phyloP scores from a whole-genome alignment of 2,888 invertebrate genomes.

The Artemia sinica region DNA sequence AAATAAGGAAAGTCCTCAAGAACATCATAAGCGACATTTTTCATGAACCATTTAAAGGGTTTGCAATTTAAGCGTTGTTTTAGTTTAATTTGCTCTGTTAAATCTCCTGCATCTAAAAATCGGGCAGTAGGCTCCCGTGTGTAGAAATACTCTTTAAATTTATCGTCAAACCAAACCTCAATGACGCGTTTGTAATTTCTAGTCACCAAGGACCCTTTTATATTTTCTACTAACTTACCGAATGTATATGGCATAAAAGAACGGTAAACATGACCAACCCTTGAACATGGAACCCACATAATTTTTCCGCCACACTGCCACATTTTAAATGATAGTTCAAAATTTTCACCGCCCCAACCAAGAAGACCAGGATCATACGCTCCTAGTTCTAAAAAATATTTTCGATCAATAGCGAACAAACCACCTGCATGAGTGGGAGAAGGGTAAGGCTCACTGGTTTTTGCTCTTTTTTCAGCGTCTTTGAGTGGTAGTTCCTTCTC shows the following conservation, averaged over 20 bases:
- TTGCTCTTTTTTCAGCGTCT: slow-evolving; percentile 17
- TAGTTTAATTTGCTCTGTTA: slow-evolving; percentile 19
- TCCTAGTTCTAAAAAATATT: slow-evolving; percentile 40
- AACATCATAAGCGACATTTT: slow-evolving; percentile 16
- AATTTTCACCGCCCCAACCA: slow-evolving; percentile 41
- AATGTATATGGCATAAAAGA: slow-evolving; percentile 97
- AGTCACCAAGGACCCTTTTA: slow-evolving; percentile 85
- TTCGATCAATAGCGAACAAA: slow-evolving; percentile 40
- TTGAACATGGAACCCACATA: slow-evolving; percentile 94
- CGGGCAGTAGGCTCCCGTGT: slow-evolving; percentile 79
- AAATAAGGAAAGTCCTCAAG: neutral
- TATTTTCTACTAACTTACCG: slow-evolving; percentile 73
- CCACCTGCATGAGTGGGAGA: slow-evolving; percentile 29
- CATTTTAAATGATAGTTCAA: slow-evolving; percentile 43
- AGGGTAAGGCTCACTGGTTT: slow-evolving; percentile 16
- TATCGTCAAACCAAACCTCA: slow-evolving; percentile 96
- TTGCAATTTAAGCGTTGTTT: too few relatives aligned
- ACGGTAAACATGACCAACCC: slow-evolving; percentile 93
- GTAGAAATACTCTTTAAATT: slow-evolving; percentile 90
- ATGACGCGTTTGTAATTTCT: slow-evolving; percentile 93
- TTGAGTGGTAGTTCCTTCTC: slow-evolving; percentile 37
- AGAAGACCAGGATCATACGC: slow-evolving; percentile 41
- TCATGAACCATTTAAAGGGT: slow-evolving; percentile 16
- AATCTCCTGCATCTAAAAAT: slow-evolving; percentile 72
- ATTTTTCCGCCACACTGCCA: slow-evolving; percentile 99